Evolutionary conservation across 1,140 invertebrate species (phyloP).

Genomic region (Neodiprion virginianus): DNA sequence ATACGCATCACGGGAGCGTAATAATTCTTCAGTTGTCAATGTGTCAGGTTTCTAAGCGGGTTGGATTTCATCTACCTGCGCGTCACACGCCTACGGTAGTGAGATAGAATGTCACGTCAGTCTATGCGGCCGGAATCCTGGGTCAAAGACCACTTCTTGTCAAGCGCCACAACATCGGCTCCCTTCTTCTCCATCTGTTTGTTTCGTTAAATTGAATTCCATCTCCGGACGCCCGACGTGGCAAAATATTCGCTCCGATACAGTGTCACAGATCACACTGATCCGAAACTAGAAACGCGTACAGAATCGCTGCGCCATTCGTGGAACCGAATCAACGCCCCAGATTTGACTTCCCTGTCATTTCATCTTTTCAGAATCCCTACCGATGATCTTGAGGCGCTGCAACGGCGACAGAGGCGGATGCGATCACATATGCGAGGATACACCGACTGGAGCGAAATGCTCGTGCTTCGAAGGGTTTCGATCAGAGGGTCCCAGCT

Average conservation of each 20-base stretch:
- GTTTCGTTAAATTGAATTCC: too few species aligned
- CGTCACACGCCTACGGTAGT: neutral
- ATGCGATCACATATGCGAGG: slow-evolving; percentile 60
- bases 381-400: slow-evolving; percentile 35
- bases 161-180: neutral
- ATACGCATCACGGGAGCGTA: slow-evolving; percentile 6
- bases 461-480: slow-evolving; percentile 61
- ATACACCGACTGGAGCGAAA: slow-evolving; percentile 48
- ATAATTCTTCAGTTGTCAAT: slow-evolving; percentile 7
- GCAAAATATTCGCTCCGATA: too few species aligned
- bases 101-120: slow-evolving; percentile 3
- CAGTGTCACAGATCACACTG: too few species aligned
- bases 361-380: slow-evolving; percentile 34
- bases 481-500: slow-evolving; percentile 59
- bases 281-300: too few species aligned
- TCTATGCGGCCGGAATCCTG: slow-evolving; percentile 1
- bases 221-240: too few species aligned
- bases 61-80: neutral
- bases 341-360: too few species aligned
- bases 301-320: too few species aligned
- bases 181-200: too few species aligned
- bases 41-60: neutral
- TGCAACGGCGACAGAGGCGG: slow-evolving; percentile 52
- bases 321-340: too few species aligned
- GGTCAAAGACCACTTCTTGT: neutral